phyloP scores from a whole-genome alignment of 2,888 invertebrate species.

The Trisateles emortualis region DNA sequence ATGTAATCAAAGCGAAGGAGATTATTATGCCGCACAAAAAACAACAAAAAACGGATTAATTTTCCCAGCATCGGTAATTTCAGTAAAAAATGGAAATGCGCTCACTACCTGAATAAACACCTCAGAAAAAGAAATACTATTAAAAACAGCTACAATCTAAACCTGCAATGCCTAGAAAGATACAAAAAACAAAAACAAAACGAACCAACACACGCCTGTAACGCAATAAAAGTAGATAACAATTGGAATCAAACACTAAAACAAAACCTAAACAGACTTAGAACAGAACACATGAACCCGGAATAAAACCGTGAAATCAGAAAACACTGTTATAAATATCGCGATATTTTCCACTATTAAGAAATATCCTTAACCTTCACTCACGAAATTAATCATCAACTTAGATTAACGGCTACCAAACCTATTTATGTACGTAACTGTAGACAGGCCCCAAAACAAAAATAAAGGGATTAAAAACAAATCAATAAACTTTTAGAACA shows the following conservation, averaged over 20 bases:
- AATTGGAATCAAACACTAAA: conserved; percentile 12
- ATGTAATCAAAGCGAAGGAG: conserved; percentile 33
- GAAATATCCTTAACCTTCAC: conserved; percentile 52
- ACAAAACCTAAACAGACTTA: conserved; percentile 29
- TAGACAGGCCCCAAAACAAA: conserved; percentile 26
- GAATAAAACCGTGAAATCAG: conserved; percentile 49
- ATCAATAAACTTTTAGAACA: conserved; percentile 12
- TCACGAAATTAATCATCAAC: conserved; percentile 54
- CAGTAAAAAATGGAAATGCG: conserved; percentile 29
- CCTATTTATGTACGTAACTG: conserved; percentile 37
- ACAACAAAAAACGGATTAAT: conserved; percentile 25
- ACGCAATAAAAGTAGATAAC: background rate
- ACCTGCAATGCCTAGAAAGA: conserved; percentile 5
- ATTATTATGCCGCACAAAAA: conserved; percentile 18
- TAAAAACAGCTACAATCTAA: conserved; percentile 20
- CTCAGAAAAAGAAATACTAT: conserved; percentile 18
- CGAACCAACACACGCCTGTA: too few relatives aligned
- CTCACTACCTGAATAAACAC: conserved; percentile 35
- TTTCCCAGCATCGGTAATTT: conserved; percentile 28
- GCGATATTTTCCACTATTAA: conserved; percentile 55
- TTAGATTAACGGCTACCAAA: conserved; percentile 42
- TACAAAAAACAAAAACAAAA: background rate
- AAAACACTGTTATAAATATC: conserved; percentile 46
- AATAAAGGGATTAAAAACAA: conserved; percentile 20
- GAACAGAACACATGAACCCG: conserved; percentile 43